Evolutionary conservation across 2,113 vertebrate genomes (phyloP).

Genomic region (Blennius ocellaris): DNA sequence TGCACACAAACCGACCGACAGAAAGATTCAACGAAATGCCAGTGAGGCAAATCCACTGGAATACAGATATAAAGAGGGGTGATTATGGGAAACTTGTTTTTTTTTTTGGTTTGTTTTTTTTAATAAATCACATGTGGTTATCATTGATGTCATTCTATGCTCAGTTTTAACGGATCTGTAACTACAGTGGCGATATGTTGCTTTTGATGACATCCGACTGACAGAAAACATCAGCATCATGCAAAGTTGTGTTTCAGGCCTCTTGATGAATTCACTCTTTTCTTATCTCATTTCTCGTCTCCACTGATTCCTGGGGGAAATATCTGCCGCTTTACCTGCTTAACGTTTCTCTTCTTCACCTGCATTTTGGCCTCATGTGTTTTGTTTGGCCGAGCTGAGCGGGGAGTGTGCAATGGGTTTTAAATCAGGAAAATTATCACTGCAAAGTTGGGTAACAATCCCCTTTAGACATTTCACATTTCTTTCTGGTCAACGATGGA

Average conservation of each 20-base stretch:
- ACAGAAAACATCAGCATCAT: background rate
- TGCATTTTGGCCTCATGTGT: no score
- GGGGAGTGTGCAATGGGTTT: no score
- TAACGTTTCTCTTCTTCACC: no score
- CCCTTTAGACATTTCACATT: no score
- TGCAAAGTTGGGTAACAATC: no score
- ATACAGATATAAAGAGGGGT: no score
- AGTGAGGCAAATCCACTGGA: no score
- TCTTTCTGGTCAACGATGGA: no score
- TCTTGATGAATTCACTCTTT: background rate
- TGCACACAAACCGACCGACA: conserved; percentile 30
- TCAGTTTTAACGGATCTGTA: background rate
- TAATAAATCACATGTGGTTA: background rate
- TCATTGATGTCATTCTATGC: background rate
- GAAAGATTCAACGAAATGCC: background rate
- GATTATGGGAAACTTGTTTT: no score
- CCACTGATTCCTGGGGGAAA: background rate
- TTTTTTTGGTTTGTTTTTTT: background rate
- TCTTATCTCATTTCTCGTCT: background rate
- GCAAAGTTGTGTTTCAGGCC: background rate
- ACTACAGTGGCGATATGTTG: background rate
- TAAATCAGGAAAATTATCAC: no score
- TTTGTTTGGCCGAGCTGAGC: no score
- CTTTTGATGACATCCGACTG: background rate
- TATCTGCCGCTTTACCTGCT: background rate